Evolutionary conservation across 2,888 invertebrate genomes (phyloP).

Genomic region (Hoplodrina blanda): DNA sequence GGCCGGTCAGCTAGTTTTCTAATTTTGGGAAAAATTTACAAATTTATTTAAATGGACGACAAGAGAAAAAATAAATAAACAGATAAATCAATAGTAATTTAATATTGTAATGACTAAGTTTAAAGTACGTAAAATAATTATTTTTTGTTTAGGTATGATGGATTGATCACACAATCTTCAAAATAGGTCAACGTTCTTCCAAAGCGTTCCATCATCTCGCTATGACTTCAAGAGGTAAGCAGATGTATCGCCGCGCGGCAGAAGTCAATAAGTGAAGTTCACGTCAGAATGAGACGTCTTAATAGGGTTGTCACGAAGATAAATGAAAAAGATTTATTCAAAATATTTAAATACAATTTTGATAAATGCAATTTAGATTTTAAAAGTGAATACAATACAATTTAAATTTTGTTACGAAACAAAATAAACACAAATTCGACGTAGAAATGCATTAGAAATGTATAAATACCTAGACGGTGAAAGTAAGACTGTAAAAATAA

Average conservation of each 20-base stretch:
- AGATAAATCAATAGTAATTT: too few relatives aligned
- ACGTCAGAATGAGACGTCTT: conserved; percentile 32
- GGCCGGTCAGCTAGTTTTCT: too few relatives aligned
- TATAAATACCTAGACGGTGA: not conserved
- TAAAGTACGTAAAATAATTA: not conserved
- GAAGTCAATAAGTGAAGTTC: conserved; percentile 47
- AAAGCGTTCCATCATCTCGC: conserved; percentile 40
- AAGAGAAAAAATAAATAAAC: too few relatives aligned
- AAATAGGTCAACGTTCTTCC: conserved; percentile 38
- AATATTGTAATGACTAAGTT: too few relatives aligned
- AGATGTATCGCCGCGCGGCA: conserved; percentile 20
- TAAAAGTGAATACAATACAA: too few relatives aligned
- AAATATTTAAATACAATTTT: too few relatives aligned
- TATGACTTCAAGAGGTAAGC: conserved; percentile 42
- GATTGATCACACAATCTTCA: conserved; percentile 10
- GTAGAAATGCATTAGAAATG: not conserved
- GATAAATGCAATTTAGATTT: too few relatives aligned
- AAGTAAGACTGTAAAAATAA: conserved; percentile 15
- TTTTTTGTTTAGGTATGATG: conserved; percentile 32
- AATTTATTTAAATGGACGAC: too few relatives aligned
- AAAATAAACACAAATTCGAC: not conserved
- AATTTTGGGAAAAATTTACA: too few relatives aligned
- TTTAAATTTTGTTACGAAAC: too few relatives aligned
- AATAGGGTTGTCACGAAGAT: conserved; percentile 44
- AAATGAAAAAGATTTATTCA: not conserved